phyloP scores from a whole-genome alignment of 1,140 invertebrate species.

The Leptinotarsa defecta region DNA sequence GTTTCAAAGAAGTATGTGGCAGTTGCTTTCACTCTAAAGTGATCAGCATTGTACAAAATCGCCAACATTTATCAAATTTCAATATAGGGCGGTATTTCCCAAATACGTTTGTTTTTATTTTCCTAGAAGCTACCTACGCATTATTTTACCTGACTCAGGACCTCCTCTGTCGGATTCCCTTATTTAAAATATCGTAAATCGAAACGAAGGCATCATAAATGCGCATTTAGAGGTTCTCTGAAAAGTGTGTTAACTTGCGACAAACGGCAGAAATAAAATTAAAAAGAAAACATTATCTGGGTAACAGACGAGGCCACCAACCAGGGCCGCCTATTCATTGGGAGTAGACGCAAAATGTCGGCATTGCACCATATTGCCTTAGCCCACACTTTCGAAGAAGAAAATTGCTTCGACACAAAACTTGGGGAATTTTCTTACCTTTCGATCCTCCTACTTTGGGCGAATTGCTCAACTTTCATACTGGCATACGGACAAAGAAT shows the following conservation, averaged over 20 bases:
- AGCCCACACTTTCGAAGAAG: neutral
- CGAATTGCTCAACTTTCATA: conserved; percentile 52
- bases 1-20: too few species aligned
- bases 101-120: conserved; percentile 14
- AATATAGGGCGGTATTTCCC: neutral
- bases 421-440: conserved; percentile 42
- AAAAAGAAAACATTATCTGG: conserved; percentile 20
- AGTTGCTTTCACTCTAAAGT: too few species aligned
- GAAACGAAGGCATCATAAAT: neutral
- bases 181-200: neutral
- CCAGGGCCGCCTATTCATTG: conserved; percentile 31
- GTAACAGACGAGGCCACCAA: conserved; percentile 27
- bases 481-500: conserved; percentile 53
- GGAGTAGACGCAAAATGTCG: conserved; percentile 41
- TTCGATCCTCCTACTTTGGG: conserved; percentile 46
- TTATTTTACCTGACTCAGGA: conserved; percentile 3
- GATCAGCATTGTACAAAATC: too few species aligned
- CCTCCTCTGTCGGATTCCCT: neutral
- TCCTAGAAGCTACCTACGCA: conserved; percentile 6
- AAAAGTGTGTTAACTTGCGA: conserved; percentile 9
- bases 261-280: conserved; percentile 4
- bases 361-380: conserved; percentile 31
- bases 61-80: neutral
- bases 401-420: neutral
- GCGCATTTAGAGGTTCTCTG: neutral